These are phyloP conservation scores for Pangasius krempfi DNA, from an alignment of 2,797 vertebrate species.

Conservation along the genomic window DNA sequence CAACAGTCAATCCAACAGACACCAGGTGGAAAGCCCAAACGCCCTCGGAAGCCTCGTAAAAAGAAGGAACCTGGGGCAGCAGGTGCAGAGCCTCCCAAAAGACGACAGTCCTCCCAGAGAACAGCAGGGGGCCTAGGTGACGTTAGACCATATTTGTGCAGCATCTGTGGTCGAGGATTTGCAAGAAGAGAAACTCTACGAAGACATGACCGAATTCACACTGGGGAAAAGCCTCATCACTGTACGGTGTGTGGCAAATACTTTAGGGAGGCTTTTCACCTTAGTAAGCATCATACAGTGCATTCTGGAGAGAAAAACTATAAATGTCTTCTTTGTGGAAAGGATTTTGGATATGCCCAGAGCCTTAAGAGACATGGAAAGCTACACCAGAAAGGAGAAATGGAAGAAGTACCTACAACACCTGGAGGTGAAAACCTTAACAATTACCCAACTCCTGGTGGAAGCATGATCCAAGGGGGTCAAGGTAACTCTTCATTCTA, in stretches of 20 bases:
- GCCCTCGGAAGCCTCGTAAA: slow-evolving; percentile 79
- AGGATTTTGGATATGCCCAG: slow-evolving; percentile 94
- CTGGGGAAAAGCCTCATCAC: slow-evolving; percentile 92
- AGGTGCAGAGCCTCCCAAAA: slow-evolving; percentile 72
- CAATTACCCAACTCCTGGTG: slow-evolving; percentile 80
- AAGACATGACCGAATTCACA: slow-evolving; percentile 91
- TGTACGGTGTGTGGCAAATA: slow-evolving; percentile 92
- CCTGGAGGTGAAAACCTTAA: slow-evolving; percentile 75
- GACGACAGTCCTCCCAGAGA: slow-evolving; percentile 77
- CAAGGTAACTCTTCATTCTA: slow-evolving; percentile 82
- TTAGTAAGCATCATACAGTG: slow-evolving; percentile 94
- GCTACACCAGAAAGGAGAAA: slow-evolving; percentile 85
- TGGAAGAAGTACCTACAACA: slow-evolving; percentile 80
- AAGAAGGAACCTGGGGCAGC: slow-evolving; percentile 71
- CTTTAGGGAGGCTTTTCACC: slow-evolving; percentile 93
- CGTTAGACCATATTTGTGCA: slow-evolving; percentile 81
- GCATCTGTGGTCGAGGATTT: slow-evolving; percentile 88
- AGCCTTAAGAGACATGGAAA: slow-evolving; percentile 93
- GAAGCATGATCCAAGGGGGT: slow-evolving; percentile 76
- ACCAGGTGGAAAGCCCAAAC: slow-evolving; percentile 75
- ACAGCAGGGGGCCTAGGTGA: slow-evolving; percentile 72
- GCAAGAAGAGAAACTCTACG: slow-evolving; percentile 90
- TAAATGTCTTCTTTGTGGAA: slow-evolving; percentile 91
- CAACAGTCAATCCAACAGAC: slow-evolving; percentile 72
- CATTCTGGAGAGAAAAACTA: slow-evolving; percentile 94